These are phyloP conservation scores for Drosophila phalerata DNA, from an alignment of 2,888 invertebrate genomes.

Conservation along the genomic window DNA sequence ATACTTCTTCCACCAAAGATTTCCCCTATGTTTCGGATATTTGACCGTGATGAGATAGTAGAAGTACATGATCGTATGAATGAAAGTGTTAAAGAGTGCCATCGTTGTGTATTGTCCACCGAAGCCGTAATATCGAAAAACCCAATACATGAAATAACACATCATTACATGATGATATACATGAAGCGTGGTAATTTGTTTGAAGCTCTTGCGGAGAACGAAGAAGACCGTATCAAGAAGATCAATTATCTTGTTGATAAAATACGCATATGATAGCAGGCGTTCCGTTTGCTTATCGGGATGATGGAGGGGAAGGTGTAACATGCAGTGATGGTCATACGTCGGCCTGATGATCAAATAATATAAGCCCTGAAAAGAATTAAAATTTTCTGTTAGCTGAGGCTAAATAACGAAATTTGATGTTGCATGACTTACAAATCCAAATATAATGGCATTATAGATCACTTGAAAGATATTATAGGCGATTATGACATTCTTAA, in stretches of 20 bases:
- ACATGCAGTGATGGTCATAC: conserved; percentile 48
- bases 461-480: conserved; percentile 95
- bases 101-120: conserved; percentile 89
- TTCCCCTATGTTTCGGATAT: conserved; percentile 89
- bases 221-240: conserved; percentile 65
- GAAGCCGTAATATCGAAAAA: conserved; percentile 85
- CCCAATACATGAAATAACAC: conserved; percentile 15
- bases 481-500: conserved; percentile 89
- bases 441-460: conserved; percentile 89
- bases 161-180: conserved; percentile 64
- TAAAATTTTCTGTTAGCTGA: too few relatives aligned
- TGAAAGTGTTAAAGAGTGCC: conserved; percentile 90
- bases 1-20: conserved; percentile 91
- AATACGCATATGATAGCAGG: conserved; percentile 14
- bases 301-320: conserved; percentile 29
- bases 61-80: conserved; percentile 93
- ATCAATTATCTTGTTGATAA: conserved; percentile 54
- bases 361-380: conserved; percentile 26
- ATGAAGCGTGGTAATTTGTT: conserved; percentile 61
- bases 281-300: conserved; percentile 40
- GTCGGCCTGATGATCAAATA: conserved; percentile 21
- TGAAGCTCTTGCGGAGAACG: conserved; percentile 62
- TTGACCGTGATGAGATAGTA: conserved; percentile 92
- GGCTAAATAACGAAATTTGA: too few relatives aligned
- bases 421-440: neutral